Evolutionary conservation across 2,797 vertebrate species (phyloP).

Genomic region (Lerista edwardsae): DNA sequence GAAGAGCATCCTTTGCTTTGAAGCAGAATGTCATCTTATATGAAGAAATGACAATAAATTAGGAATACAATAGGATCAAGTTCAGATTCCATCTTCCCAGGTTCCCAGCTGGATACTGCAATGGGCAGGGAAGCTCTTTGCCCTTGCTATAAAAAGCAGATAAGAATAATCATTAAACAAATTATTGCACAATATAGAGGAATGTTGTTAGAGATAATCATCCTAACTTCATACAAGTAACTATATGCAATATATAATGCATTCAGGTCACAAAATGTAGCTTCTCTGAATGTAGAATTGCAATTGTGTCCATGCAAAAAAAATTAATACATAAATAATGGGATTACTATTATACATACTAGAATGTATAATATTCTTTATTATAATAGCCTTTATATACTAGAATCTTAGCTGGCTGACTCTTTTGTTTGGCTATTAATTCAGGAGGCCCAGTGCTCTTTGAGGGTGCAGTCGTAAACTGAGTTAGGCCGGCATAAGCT

Average conservation of each 20-base stretch:
- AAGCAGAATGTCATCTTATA: constrained; percentile 17
- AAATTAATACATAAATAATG: too few relatives aligned
- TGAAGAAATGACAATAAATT: constrained; percentile 4
- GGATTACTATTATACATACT: too few relatives aligned
- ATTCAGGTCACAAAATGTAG: not conserved
- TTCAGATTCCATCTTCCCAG: not conserved
- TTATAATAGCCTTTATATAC: too few relatives aligned
- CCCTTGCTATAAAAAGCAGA: too few relatives aligned
- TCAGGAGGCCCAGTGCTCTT: too few relatives aligned
- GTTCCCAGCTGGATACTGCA: not conserved
- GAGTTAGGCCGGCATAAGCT: too few relatives aligned
- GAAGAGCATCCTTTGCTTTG: constrained; percentile 23
- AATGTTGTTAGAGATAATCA: too few relatives aligned
- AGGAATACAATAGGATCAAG: not conserved
- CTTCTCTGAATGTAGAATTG: not conserved
- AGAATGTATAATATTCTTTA: too few relatives aligned
- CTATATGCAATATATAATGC: not conserved
- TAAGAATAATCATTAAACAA: not conserved
- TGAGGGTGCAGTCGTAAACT: too few relatives aligned
- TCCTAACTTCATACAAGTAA: not conserved
- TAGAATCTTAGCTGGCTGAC: too few relatives aligned
- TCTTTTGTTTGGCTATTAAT: too few relatives aligned
- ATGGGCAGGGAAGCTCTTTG: not conserved
- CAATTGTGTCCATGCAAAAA: not conserved
- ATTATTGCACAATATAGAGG: not conserved